phyloP scores from a whole-genome alignment of 1,140 invertebrate species.

The Parapsyche elsis region DNA sequence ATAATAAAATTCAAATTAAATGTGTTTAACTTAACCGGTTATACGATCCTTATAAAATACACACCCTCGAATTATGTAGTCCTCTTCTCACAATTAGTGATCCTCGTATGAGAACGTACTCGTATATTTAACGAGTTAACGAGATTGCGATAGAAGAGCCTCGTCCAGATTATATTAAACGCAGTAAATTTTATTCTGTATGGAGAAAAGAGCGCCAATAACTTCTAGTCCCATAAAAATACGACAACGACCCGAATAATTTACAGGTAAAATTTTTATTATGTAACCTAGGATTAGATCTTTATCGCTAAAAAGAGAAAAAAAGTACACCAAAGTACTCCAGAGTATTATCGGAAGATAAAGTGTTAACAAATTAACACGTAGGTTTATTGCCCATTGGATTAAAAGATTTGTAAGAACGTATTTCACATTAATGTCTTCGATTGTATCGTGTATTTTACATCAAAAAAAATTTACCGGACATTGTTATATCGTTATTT shows the following conservation, averaged over 20 bases:
- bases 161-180: not conserved
- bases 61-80: not conserved
- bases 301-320: not conserved
- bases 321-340: not conserved
- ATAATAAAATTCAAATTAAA: too few species aligned
- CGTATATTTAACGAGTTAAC: slow-evolving; percentile 10
- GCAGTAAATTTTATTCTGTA: slow-evolving; percentile 20
- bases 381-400: too few species aligned
- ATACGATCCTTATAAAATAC: too few species aligned
- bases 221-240: slow-evolving; percentile 14
- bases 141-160: not conserved
- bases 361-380: too few species aligned
- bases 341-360: too few species aligned
- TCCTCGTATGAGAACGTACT: not conserved
- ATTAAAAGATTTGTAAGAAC: too few species aligned
- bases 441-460: too few species aligned
- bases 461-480: too few species aligned
- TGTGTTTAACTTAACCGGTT: too few species aligned
- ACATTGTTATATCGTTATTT: too few species aligned
- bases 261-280: not conserved
- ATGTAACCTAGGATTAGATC: not conserved
- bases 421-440: too few species aligned
- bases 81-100: not conserved
- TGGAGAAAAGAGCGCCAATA: not conserved
- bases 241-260: not conserved